Evolutionary conservation across 2,113 vertebrate species (phyloP).

Genomic region (Labrus mixtus): DNA sequence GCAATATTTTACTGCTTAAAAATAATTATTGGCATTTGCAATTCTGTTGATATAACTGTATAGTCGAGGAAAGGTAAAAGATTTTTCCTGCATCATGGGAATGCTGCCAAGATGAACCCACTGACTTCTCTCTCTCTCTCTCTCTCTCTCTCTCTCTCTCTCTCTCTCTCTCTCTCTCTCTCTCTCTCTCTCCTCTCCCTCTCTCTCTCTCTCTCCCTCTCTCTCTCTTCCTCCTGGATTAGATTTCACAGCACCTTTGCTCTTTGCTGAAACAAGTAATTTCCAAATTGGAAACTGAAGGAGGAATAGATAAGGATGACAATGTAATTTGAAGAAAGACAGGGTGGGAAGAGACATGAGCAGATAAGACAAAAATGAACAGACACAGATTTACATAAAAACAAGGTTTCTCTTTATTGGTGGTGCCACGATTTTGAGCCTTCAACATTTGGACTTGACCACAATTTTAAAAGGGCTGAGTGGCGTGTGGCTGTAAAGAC

Average conservation of each 20-base stretch:
- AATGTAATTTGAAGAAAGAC: constrained; percentile 24
- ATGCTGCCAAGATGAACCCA: constrained; percentile 78
- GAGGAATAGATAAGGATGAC: constrained; percentile 28
- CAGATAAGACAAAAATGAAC: constrained; percentile 6
- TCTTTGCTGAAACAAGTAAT: constrained; percentile 74
- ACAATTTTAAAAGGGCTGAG: constrained; percentile 68
- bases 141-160: background rate
- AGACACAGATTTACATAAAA: constrained; percentile 70
- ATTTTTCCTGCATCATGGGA: constrained; percentile 73
- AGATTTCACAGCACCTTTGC: constrained; percentile 78
- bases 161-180: constrained; percentile 4
- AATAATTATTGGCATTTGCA: accelerated
- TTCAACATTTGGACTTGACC: constrained; percentile 44
- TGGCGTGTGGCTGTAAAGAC: constrained; percentile 34
- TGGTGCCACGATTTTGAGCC: constrained; percentile 66
- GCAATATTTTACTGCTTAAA: background rate
- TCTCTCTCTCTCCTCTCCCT: constrained; percentile 5
- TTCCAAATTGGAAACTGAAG: constrained; percentile 46
- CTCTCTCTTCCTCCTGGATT: constrained; percentile 43
- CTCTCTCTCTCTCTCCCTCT: background rate
- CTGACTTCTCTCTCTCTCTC: constrained; percentile 55
- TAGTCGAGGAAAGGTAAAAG: background rate
- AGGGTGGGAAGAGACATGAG: background rate
- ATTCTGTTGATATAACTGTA: background rate
- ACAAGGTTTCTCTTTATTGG: constrained; percentile 78